Base-by-base conservation (phyloP, 2,888 invertebrate species). In the Morinoia aosen region DNA sequence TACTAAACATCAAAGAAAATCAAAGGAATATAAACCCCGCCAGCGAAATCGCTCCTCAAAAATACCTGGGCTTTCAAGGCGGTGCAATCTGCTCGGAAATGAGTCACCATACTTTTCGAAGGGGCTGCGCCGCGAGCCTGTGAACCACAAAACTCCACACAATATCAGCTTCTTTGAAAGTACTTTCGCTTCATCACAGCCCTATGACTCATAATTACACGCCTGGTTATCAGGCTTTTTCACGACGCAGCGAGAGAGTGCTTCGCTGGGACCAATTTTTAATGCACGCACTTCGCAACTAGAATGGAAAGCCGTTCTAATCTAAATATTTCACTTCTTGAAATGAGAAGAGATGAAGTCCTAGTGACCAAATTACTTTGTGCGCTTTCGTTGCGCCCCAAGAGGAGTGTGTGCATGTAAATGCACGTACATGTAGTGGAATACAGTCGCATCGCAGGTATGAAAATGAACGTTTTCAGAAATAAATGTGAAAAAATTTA, bases 1-100 rank as follows among this genome's bases (percentile, higher is more conserved):
- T 93, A 57, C 93, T 57, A 93, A 58, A 57, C 93, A 93, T 93
- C 93, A 93, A 93, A 93, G 93, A 93, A 93, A 93, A 93, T 93
- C 93, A 93, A 93, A 57, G 93, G 93, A 93, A 93, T 93, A 93
- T 93, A 93, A 57, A 93, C 93, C 93, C 93, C 57, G 57, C 57
- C 11, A 57, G 57, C 57, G 16, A 93, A 93, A 93, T 57, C 48
- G 48, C 57, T 48, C 93, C 25, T 93, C n/a, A 93, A 93, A 93
- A 93, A 57, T 93, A 93, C 93, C 48, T 93, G 93, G 19, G 93
- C 93, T 93, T 93, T 93, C 93, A 16, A 57, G 93, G 93, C 93
- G 57, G 16, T 16, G 93, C 93, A 93, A 93, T 93, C 93, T 93
- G 93, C 57, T 93, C 57, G 93, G 93, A 93, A 93, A 93, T 93